Evolutionary conservation across 2,797 vertebrate species (phyloP).

Genomic region (Sebastes vulpes): DNA sequence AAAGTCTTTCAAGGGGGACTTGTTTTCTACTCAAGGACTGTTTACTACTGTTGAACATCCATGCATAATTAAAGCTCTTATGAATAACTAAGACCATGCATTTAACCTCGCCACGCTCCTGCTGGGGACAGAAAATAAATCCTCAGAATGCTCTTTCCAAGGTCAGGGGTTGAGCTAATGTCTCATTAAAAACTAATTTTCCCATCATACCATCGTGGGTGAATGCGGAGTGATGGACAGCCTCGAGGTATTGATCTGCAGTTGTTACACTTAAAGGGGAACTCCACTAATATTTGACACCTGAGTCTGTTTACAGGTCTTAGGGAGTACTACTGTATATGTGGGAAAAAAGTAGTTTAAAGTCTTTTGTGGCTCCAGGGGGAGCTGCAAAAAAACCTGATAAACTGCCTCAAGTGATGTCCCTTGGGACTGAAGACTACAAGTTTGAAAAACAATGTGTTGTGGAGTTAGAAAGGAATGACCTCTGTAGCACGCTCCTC

Average conservation of each 20-base stretch:
- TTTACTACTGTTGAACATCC: constrained; percentile 55
- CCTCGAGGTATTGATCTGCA: constrained; percentile 46
- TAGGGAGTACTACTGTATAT: not conserved
- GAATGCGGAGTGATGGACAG: constrained; percentile 40
- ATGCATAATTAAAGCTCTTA: constrained; percentile 72
- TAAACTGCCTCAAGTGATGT: not conserved
- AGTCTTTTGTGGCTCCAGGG: not conserved
- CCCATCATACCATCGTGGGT: constrained; percentile 32
- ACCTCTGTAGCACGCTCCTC: not conserved
- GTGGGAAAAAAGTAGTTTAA: not conserved
- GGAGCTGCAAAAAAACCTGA: not conserved
- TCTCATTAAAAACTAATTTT: constrained; percentile 57
- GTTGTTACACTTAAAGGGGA: not conserved
- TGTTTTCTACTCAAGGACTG: constrained; percentile 34
- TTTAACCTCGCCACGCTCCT: constrained; percentile 22
- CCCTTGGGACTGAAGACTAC: not conserved
- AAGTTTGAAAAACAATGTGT: not conserved
- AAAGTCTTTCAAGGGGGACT: not conserved
- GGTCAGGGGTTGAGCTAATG: constrained; percentile 61
- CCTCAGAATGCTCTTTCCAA: constrained; percentile 51
- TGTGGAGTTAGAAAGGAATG: not conserved
- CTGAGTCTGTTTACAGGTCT: not conserved
- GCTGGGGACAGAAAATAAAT: constrained; percentile 58
- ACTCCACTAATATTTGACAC: not conserved
- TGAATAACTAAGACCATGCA: constrained; percentile 64